These are phyloP conservation scores for Macaca mulatta DNA, from an alignment of 2,113 vertebrate species.

Conservation along the genomic window DNA sequence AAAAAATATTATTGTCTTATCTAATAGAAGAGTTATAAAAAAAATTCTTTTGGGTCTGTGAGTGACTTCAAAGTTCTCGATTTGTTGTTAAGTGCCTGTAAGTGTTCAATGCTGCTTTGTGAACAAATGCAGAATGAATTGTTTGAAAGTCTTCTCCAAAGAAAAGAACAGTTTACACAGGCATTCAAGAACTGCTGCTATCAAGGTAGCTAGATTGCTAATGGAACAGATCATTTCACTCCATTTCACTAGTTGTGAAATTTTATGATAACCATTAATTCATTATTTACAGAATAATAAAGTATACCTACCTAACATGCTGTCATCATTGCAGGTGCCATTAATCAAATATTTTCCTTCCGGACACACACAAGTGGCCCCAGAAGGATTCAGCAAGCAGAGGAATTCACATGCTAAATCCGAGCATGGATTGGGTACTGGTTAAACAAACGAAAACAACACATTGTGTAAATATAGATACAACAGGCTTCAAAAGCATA, in stretches of 20 bases:
- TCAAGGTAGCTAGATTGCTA: neutral
- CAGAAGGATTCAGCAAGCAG: conserved; percentile 95
- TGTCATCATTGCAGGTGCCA: conserved; percentile 92
- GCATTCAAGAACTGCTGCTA: neutral
- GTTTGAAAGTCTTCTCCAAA: neutral
- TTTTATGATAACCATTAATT: neutral
- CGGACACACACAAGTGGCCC: conserved; percentile 94
- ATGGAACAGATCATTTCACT: neutral
- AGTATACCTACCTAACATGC: conserved; percentile 87
- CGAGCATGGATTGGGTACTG: conserved; percentile 95
- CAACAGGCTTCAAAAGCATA: neutral
- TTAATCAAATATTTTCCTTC: conserved; percentile 95
- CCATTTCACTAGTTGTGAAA: neutral
- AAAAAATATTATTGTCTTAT: neutral
- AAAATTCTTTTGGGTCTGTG: neutral
- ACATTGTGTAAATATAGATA: neutral
- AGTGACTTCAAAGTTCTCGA: neutral
- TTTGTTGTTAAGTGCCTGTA: neutral
- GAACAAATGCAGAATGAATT: neutral
- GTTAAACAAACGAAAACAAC: conserved; percentile 61
- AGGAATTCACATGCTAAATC: conserved; percentile 94
- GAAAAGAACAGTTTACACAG: neutral
- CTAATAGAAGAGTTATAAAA: neutral
- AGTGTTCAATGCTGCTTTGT: neutral
- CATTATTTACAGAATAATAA: conserved; percentile 7